Evolutionary conservation across 2,888 invertebrate genomes (phyloP).

Genomic region (Lepeophtheirus nordmannii): DNA sequence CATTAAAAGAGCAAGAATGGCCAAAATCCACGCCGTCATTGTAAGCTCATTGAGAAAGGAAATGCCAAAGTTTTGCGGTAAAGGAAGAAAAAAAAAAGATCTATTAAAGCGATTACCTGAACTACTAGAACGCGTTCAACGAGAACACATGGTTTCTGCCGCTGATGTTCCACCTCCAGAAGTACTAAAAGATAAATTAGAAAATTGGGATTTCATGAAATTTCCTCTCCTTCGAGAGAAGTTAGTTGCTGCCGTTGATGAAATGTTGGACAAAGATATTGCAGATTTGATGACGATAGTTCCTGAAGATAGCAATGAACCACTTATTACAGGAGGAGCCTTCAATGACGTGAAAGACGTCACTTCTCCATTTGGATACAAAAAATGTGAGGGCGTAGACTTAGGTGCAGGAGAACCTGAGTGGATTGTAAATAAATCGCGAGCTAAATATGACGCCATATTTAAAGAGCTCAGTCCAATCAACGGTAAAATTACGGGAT

Average conservation of each 20-base stretch:
- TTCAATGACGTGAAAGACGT: slow-evolving; percentile 22
- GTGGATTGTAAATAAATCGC: slow-evolving; percentile 20
- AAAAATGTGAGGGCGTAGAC: slow-evolving; percentile 23
- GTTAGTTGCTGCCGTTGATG: slow-evolving; percentile 8
- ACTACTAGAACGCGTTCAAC: slow-evolving; percentile 34
- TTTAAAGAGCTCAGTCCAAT: slow-evolving; percentile 13
- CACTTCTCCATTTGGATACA: slow-evolving; percentile 21
- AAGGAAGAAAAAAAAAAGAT: slow-evolving; percentile 41
- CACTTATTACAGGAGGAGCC: slow-evolving; percentile 12
- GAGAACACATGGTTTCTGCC: slow-evolving; percentile 20
- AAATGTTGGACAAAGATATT: slow-evolving; percentile 24
- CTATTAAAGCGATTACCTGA: slow-evolving; percentile 37
- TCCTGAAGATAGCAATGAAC: slow-evolving; percentile 2
- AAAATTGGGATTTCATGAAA: slow-evolving; percentile 9
- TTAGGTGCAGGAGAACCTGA: slow-evolving; percentile 19
- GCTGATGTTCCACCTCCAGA: slow-evolving; percentile 23
- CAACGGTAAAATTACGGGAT: slow-evolving; percentile 19
- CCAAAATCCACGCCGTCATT: slow-evolving; percentile 40
- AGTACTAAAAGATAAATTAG: slow-evolving; percentile 21
- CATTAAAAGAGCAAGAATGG: slow-evolving; percentile 27
- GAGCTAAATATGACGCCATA: slow-evolving; percentile 22
- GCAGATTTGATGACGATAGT: slow-evolving; percentile 21
- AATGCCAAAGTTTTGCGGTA: slow-evolving; percentile 43
- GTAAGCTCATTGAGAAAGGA: slow-evolving; percentile 39
- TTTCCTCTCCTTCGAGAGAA: slow-evolving; percentile 21